phyloP scores from a whole-genome alignment of 2,888 invertebrate genomes.

The Aromia moschata region DNA sequence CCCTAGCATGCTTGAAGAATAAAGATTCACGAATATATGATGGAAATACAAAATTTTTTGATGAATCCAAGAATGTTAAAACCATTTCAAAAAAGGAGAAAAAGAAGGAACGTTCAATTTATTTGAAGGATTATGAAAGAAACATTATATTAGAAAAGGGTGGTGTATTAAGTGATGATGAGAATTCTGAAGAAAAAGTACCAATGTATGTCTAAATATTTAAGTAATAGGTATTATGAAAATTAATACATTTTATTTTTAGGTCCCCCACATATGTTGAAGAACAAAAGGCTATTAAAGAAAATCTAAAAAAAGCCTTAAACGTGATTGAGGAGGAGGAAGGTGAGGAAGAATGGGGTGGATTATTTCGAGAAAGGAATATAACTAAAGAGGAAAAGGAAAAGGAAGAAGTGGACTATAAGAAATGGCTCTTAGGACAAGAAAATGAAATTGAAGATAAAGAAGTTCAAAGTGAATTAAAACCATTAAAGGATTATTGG shows the following conservation, averaged over 20 bases:
- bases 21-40: slow-evolving; percentile 92
- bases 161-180: slow-evolving; percentile 66
- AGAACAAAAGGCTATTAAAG: slow-evolving; percentile 73
- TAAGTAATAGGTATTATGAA: slow-evolving; percentile 24
- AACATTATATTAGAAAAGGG: slow-evolving; percentile 76
- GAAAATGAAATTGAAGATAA: slow-evolving; percentile 69
- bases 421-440: slow-evolving; percentile 84
- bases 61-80: slow-evolving; percentile 33
- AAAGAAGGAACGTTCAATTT: slow-evolving; percentile 69
- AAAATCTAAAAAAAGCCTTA: slow-evolving; percentile 69
- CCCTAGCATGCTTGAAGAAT: slow-evolving; percentile 84
- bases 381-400: slow-evolving; percentile 67
- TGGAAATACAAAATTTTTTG: slow-evolving; percentile 76
- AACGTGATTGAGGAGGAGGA: slow-evolving; percentile 64
- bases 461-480: slow-evolving; percentile 71
- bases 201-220: slow-evolving; percentile 14
- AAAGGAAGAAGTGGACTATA: slow-evolving; percentile 70
- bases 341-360: slow-evolving; percentile 65
- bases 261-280: slow-evolving; percentile 60
- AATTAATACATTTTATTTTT: too few species aligned
- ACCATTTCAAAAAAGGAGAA: slow-evolving; percentile 48
- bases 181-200: slow-evolving; percentile 52
- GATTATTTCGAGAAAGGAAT: slow-evolving; percentile 66
- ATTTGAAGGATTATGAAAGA: slow-evolving; percentile 81
- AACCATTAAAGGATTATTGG: slow-evolving; percentile 86